Evolutionary conservation across 2,888 invertebrate species (phyloP).

Genomic region (Lepidochrysops patricia): DNA sequence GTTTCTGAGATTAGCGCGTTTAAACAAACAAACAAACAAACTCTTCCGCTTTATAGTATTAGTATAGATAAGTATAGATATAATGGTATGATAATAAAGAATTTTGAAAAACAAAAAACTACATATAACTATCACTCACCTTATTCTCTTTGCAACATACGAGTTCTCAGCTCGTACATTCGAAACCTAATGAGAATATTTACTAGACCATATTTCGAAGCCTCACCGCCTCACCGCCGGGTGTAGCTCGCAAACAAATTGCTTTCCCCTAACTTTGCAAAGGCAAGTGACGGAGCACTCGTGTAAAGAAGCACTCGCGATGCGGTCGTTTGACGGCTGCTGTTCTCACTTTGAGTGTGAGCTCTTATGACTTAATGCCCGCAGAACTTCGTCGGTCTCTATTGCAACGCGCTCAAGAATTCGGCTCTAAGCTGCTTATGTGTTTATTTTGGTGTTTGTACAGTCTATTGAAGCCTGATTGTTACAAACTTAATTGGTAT

Average conservation of each 20-base stretch:
- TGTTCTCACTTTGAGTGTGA: slow-evolving; percentile 16
- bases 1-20: too few species aligned
- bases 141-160: not conserved
- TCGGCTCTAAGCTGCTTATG: not conserved
- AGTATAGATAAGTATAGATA: too few species aligned
- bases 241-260: not conserved
- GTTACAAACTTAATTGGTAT: too few species aligned
- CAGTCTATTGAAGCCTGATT: not conserved
- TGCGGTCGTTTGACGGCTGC: slow-evolving; percentile 16
- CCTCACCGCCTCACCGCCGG: not conserved
- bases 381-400: not conserved
- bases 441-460: not conserved
- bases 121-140: too few species aligned
- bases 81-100: too few species aligned
- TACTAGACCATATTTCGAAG: slow-evolving; percentile 8
- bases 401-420: not conserved
- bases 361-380: slow-evolving; percentile 3
- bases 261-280: not conserved
- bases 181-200: slow-evolving; percentile 2
- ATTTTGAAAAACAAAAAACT: too few species aligned
- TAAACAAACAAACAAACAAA: too few species aligned
- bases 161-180: not conserved
- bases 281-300: not conserved
- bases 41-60: too few species aligned
- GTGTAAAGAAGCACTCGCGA: slow-evolving; percentile 19